These are phyloP conservation scores for Eulemur coronatus DNA, from an alignment of 2,797 vertebrate species.

Conservation along the genomic window DNA sequence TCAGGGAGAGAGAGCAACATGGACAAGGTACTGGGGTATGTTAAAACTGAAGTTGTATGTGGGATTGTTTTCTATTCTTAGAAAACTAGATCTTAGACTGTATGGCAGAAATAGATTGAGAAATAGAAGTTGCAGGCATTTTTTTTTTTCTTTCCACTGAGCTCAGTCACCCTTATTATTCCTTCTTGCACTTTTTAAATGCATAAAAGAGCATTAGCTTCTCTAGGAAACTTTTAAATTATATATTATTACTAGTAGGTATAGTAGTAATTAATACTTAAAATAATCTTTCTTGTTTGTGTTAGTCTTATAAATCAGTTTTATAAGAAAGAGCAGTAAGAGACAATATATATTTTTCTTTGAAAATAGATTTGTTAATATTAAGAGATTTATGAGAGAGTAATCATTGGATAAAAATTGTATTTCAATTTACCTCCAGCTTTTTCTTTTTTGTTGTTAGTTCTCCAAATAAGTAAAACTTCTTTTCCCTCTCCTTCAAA, in stretches of 20 bases:
- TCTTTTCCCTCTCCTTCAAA: background rate
- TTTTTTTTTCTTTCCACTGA: background rate
- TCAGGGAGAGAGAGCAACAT: background rate
- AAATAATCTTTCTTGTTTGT: background rate
- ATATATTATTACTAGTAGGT: background rate
- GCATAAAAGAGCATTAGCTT: background rate
- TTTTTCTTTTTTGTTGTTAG: background rate
- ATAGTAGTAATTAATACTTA: background rate
- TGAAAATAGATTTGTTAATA: background rate
- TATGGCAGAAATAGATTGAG: background rate
- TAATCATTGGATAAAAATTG: background rate
- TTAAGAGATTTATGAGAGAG: background rate
- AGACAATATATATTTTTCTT: background rate
- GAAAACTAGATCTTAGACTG: background rate
- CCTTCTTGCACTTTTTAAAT: background rate
- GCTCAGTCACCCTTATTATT: background rate
- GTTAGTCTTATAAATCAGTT: background rate
- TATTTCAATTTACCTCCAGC: background rate
- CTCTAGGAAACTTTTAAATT: background rate
- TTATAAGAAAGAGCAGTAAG: background rate
- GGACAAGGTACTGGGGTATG: background rate
- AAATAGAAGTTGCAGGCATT: background rate
- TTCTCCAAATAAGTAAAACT: background rate
- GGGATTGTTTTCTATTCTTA: background rate
- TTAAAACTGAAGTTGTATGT: background rate